phyloP scores from a whole-genome alignment of 2,888 invertebrate genomes.

The Andrena camellia region DNA sequence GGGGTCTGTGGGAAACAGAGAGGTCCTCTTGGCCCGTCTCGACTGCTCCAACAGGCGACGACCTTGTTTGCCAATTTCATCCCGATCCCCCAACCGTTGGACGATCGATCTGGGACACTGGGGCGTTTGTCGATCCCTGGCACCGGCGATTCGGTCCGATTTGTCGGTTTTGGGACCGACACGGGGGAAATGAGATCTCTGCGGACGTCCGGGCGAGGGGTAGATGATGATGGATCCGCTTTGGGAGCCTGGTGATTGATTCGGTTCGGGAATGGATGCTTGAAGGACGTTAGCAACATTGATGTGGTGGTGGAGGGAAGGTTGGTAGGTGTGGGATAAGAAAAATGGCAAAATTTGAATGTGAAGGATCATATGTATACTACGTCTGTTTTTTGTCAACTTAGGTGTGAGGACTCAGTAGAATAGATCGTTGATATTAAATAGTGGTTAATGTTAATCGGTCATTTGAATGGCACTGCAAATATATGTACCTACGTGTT shows the following conservation, averaged over 20 bases:
- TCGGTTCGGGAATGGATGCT: background rate
- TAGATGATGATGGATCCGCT: background rate
- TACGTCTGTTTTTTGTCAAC: too few relatives aligned
- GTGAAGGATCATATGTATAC: too few relatives aligned
- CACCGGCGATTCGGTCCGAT: background rate
- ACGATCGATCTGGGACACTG: background rate
- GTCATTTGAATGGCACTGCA: too few relatives aligned
- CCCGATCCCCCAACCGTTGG: background rate
- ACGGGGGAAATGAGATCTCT: too few relatives aligned
- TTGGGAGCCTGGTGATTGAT: background rate
- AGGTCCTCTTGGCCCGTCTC: constrained; percentile 11
- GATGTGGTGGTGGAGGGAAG: too few relatives aligned
- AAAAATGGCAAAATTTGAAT: too few relatives aligned
- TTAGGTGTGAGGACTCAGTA: too few relatives aligned
- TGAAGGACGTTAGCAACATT: background rate
- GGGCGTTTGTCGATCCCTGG: constrained; percentile 5
- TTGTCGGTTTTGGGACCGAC: background rate
- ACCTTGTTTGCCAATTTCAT: constrained; percentile 63
- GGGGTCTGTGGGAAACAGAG: constrained; percentile 44
- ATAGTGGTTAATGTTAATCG: too few relatives aligned
- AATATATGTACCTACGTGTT: too few relatives aligned
- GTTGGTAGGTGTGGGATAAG: too few relatives aligned
- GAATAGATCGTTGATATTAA: too few relatives aligned
- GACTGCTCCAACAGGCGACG: constrained; percentile 42
- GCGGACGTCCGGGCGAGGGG: too few relatives aligned